Base-by-base conservation (phyloP, 1,140 invertebrate species). In the Bombus polaris region DNA sequence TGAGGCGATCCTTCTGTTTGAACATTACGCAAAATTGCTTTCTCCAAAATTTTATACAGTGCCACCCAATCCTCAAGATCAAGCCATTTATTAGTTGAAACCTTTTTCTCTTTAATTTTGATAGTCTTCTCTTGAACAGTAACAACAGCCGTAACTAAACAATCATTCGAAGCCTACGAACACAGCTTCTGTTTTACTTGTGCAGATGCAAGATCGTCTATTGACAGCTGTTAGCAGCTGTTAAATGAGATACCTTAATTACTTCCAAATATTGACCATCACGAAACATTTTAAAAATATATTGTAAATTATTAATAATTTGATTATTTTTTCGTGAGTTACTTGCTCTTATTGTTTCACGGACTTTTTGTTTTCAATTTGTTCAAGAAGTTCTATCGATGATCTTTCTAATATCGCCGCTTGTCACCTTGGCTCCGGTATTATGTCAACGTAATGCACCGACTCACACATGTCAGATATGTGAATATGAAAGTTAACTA, bases 31-130 rank as follows among this genome's bases (percentile, higher is more conserved):
- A 93, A 73, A 70, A 92, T 70, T 35, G 91, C 93, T 68, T 88
- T 91, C 28, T 92, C 84, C 66, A 93, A 44, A 70, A 93, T 90
- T 57, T 89, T 83, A 15, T 93, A 93, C 1, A 93, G 68, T 2
- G 91, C 88, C 13, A 87, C 85, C 93, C 93, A 93, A 39, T 93
- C 93, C 57, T 92, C 91, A 9, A 92, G 42, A 68, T 89, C 83
- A n/a, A 93, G 87, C 93, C 93, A 93, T 71, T 93, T 93, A 68
- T 93, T 93, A 0, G 93, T 93, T 1, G 62, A 85, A 32, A 93
- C 81, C 65, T 88, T 90, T 73, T 84, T 91, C 37, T 90, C 90
- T 44, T 90, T 86, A 44, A 93, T 90, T 65, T 91, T 92, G 4
- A 93, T 89, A 5, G 79, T 90, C 80, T 88, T 93, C 42, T 93